Conservation (phyloP, 2,113 vertebrate species). For the Vanacampus margaritifer region DNA sequence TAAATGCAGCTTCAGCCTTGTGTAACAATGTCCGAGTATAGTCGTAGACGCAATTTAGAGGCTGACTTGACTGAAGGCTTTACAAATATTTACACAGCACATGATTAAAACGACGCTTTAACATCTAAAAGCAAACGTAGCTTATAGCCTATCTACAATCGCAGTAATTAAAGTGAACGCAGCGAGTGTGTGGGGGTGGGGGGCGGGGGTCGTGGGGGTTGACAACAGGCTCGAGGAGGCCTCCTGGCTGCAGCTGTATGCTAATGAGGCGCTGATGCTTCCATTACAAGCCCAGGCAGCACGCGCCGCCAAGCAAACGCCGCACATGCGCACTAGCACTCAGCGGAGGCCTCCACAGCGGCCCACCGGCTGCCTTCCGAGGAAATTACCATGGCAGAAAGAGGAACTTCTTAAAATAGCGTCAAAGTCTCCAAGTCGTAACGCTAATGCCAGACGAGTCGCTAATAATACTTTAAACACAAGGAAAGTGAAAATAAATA, state of each 20-base stretch:
- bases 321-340: constrained; percentile 60
- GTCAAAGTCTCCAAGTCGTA: constrained; percentile 61
- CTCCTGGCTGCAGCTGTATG: constrained; percentile 88
- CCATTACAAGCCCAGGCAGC: constrained; percentile 68
- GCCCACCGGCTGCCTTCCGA: constrained; percentile 44
- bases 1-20: not conserved
- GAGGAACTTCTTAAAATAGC: constrained; percentile 75
- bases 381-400: constrained; percentile 53
- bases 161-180: constrained; percentile 6
- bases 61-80: not conserved
- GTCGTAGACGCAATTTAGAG: not conserved
- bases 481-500: not conserved
- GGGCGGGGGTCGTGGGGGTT: constrained; percentile 18
- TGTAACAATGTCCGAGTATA: not conserved
- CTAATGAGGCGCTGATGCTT: constrained; percentile 81
- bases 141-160: not conserved
- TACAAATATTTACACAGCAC: not conserved
- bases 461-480: constrained; percentile 12
- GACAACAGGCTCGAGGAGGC: constrained; percentile 11
- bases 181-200: not conserved
- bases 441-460: constrained; percentile 20
- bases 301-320: constrained; percentile 86
- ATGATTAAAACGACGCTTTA: not conserved
- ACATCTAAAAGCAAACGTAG: too few species aligned
- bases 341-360: constrained; percentile 27